These are phyloP conservation scores for Morone chrysops DNA, from an alignment of 2,113 vertebrate genomes.

Conservation along the genomic window DNA sequence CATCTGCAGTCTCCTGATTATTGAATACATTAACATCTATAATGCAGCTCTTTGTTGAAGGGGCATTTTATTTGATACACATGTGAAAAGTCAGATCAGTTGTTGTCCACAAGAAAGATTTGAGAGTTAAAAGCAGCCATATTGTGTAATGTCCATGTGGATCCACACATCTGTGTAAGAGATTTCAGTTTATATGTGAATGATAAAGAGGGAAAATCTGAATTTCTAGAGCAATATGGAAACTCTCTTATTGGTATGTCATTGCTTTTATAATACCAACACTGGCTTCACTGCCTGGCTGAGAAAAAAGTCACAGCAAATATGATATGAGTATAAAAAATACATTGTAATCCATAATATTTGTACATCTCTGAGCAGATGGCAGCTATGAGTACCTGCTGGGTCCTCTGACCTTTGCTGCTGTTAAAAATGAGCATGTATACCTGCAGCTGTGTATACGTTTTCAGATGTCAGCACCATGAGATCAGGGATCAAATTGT, in stretches of 20 bases:
- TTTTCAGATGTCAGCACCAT: constrained; percentile 7
- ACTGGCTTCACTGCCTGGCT: background rate
- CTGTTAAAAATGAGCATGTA: constrained; percentile 11
- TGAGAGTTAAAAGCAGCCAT: constrained; percentile 13
- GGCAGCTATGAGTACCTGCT: constrained; percentile 12
- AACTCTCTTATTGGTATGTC: background rate
- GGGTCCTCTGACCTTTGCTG: constrained; percentile 14
- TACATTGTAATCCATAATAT: background rate
- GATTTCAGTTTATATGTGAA: background rate
- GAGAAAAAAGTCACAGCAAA: background rate
- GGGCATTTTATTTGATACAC: constrained; percentile 20
- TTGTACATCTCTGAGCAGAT: background rate
- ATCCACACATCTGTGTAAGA: background rate
- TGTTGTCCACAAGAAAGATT: background rate
- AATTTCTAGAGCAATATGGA: background rate
- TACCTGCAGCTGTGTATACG: constrained; percentile 6
- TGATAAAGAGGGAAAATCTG: background rate
- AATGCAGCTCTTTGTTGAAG: constrained; percentile 41
- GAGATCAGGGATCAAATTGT: constrained; percentile 1
- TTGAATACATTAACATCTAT: constrained; percentile 53
- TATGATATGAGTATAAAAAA: background rate
- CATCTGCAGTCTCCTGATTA: constrained; percentile 51
- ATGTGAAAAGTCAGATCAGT: constrained; percentile 26
- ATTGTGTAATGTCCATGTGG: background rate
- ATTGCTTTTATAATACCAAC: background rate